Evolutionary conservation across 2,888 invertebrate genomes (phyloP), one percentile per base, ranked within the genome.

Genomic region (Perizoma flavofasciatum): DNA sequence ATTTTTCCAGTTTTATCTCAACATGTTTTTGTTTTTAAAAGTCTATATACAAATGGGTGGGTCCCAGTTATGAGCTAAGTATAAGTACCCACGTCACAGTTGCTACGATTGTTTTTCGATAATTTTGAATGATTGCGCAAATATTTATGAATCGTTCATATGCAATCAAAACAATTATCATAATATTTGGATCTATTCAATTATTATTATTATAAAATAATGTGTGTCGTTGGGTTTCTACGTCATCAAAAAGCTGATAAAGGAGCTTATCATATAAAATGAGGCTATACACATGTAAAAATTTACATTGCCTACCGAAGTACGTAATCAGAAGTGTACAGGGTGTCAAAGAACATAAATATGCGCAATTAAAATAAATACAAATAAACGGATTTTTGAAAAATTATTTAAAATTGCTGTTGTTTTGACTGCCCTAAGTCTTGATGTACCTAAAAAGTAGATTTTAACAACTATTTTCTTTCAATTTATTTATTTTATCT

Each of bases 141-240:
- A 52, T 44, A 55, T 9, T 44, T 32, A 35, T 53, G 35, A 48
- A 55, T 68, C 66, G 67, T 69, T 4, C 37, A 37, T 59, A 65
- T 65, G 53, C 65, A 62, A 66, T 65, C 64, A 69, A 65, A 65
- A 59, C 60, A 66, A 8, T 64, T 49, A 55, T 61, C 61, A 48
- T 52, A 60, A 66, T 63, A 63, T 55, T 65, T 53, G 46, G 52
- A 61, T 47, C 45, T 44, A 43, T 41, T 10, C 10, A 33, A 44
- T 52, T 39, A 49, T 35, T 49, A 39, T 55, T 50, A 50, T 48
- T 47, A 39, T 9, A 37, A 35, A 60, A 51, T 54, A 44, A 64
- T 59, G 46, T 63, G 47, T 37, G 53, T 57, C 43, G 49, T 44
- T 9, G 44, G n/a, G 40, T 9, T 48, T 34, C 33, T 46, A 53